Evolutionary conservation across 2,888 invertebrate genomes (phyloP).

Genomic region (Philereme vetulata): DNA sequence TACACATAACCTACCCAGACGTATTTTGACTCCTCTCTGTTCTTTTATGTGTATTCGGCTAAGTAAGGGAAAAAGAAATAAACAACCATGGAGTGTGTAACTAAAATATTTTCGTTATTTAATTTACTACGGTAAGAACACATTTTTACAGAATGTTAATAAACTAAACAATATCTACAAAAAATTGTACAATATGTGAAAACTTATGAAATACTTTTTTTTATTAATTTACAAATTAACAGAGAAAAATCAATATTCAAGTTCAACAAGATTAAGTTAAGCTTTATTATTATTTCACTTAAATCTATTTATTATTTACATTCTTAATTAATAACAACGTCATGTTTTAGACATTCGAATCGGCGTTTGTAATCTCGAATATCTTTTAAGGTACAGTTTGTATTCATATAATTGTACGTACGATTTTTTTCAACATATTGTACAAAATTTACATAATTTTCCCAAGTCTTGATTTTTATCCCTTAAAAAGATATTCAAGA

Average conservation of each 20-base stretch:
- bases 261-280: conserved; percentile 82
- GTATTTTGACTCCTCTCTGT: neutral
- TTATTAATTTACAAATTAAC: conserved; percentile 77
- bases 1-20: too few relatives aligned
- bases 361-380: conserved; percentile 23
- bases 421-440: neutral
- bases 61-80: conserved; percentile 46
- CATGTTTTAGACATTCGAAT: conserved; percentile 63
- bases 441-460: neutral
- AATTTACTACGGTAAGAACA: conserved; percentile 85
- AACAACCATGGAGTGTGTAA: conserved; percentile 73
- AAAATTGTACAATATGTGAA: conserved; percentile 83
- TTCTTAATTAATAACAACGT: conserved; percentile 62
- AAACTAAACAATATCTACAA: conserved; percentile 82
- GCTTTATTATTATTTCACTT: conserved; percentile 67
- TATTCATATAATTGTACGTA: neutral
- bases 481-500: conserved; percentile 30
- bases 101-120: conserved; percentile 85
- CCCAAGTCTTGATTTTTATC: neutral
- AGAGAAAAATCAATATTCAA: conserved; percentile 78
- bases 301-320: conserved; percentile 75
- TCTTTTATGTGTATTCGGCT: neutral
- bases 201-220: conserved; percentile 75
- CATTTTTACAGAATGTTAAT: conserved; percentile 85
- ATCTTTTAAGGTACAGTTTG: conserved; percentile 7